These are phyloP conservation scores for Ptychochromis oligacanthus DNA, from an alignment of 2,113 vertebrate species.

Conservation along the genomic window DNA sequence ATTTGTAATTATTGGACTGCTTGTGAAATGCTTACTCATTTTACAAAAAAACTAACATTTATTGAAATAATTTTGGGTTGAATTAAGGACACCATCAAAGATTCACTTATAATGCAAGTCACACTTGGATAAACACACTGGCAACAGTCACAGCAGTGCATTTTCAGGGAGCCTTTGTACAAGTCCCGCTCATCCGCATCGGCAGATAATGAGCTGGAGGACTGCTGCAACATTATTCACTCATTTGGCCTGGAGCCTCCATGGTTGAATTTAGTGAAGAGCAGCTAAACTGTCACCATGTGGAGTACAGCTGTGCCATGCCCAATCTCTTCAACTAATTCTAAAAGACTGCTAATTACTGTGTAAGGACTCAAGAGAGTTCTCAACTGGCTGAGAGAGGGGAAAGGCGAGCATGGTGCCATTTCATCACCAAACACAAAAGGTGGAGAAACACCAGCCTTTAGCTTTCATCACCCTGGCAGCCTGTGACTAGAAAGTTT, in stretches of 20 bases:
- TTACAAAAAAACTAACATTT: not conserved
- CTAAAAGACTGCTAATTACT: constrained; percentile 51
- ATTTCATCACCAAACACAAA: constrained; percentile 22
- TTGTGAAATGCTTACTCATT: not conserved
- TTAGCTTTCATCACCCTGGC: constrained; percentile 39
- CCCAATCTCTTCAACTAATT: constrained; percentile 21
- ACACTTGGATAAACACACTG: constrained; percentile 21
- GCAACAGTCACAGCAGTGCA: constrained; percentile 16
- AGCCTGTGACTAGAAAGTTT: constrained; percentile 5
- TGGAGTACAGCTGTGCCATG: not conserved
- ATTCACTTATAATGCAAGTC: constrained; percentile 5
- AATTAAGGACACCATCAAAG: constrained; percentile 7
- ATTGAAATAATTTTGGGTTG: not conserved
- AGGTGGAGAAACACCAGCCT: constrained; percentile 10
- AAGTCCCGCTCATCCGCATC: not conserved
- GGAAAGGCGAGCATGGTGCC: not conserved
- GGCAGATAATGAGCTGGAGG: constrained; percentile 45
- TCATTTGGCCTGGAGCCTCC: constrained; percentile 36
- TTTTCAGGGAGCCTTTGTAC: constrained; percentile 10
- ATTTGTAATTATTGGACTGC: not conserved
- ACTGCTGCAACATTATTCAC: constrained; percentile 27
- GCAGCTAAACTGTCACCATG: constrained; percentile 15
- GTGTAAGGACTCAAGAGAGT: constrained; percentile 44
- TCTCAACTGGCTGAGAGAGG: not conserved
- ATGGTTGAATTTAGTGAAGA: not conserved